Conservation (phyloP, 2,888 invertebrate genomes). For the Melieria crassipennis region DNA sequence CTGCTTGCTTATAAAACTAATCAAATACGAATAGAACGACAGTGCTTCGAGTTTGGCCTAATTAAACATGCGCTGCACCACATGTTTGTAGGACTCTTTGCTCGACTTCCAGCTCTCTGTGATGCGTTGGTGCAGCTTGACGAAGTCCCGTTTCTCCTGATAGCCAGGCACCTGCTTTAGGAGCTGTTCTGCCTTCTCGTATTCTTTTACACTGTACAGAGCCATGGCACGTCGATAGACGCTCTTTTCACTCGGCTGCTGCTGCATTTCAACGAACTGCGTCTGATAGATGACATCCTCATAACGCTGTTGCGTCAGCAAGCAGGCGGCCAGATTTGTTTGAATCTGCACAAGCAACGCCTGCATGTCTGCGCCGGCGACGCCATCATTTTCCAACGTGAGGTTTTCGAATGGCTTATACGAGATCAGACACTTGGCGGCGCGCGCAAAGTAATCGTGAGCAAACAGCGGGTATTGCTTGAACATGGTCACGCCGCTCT, state of each 20-base stretch:
- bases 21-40: too few species aligned
- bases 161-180: slow-evolving; percentile 67
- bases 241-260: slow-evolving; percentile 65
- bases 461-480: slow-evolving; percentile 75
- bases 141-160: slow-evolving; percentile 75
- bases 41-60: background rate
- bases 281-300: slow-evolving; percentile 74
- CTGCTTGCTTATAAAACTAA: too few species aligned
- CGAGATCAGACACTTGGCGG: slow-evolving; percentile 78
- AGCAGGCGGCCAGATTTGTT: slow-evolving; percentile 86
- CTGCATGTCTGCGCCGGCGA: slow-evolving; percentile 67
- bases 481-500: slow-evolving; percentile 72
- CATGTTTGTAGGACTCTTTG: slow-evolving; percentile 69
- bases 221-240: slow-evolving; percentile 68
- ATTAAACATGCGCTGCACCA: slow-evolving; percentile 69
- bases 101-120: slow-evolving; percentile 71
- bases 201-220: slow-evolving; percentile 70
- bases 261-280: slow-evolving; percentile 62
- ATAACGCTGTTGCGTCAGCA: slow-evolving; percentile 75
- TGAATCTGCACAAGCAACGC: slow-evolving; percentile 75
- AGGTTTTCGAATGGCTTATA: slow-evolving; percentile 68
- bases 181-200: slow-evolving; percentile 73
- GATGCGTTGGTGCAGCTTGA: slow-evolving; percentile 70
- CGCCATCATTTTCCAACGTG: slow-evolving; percentile 61
- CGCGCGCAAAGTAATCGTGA: slow-evolving; percentile 77